These are phyloP conservation scores for Dicyrtoma fusca DNA, from an alignment of 2,888 invertebrate genomes.

Conservation along the genomic window DNA sequence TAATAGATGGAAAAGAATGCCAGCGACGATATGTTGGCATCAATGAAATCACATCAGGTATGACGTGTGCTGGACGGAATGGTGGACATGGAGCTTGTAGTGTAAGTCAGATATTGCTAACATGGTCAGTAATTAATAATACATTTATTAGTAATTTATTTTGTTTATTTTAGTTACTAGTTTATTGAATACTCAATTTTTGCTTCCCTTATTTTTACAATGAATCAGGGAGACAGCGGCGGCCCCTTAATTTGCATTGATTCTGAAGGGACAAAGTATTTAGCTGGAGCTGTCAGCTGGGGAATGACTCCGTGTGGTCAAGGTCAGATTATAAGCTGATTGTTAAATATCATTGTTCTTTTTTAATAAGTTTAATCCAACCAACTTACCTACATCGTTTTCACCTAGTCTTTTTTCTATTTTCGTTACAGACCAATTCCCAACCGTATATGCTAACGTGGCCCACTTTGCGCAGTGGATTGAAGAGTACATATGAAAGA, in stretches of 20 bases:
- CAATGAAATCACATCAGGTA: constrained; percentile 32
- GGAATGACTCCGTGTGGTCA: no score
- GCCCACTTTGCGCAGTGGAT: no score
- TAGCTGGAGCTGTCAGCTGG: constrained; percentile 61
- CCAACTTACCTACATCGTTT: no score
- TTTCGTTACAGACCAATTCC: no score
- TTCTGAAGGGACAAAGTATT: constrained; percentile 57
- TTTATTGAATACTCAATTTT: background rate
- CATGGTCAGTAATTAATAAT: background rate
- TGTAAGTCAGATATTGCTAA: background rate
- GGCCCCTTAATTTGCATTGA: constrained; percentile 59
- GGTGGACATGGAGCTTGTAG: constrained; percentile 38
- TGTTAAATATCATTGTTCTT: no score
- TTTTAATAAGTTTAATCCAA: no score
- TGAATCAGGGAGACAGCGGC: constrained; percentile 60
- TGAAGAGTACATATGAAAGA: no score
- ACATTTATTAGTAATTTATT: background rate
- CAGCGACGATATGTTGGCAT: constrained; percentile 54
- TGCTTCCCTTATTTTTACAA: background rate
- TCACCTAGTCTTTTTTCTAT: no score
- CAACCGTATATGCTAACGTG: no score
- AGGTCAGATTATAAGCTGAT: no score
- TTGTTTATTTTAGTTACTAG: background rate
- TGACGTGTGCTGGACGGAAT: constrained; percentile 47
- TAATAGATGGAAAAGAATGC: constrained; percentile 46